phyloP scores from a whole-genome alignment of 2,888 invertebrate genomes.

The Stegana nigrithorax region DNA sequence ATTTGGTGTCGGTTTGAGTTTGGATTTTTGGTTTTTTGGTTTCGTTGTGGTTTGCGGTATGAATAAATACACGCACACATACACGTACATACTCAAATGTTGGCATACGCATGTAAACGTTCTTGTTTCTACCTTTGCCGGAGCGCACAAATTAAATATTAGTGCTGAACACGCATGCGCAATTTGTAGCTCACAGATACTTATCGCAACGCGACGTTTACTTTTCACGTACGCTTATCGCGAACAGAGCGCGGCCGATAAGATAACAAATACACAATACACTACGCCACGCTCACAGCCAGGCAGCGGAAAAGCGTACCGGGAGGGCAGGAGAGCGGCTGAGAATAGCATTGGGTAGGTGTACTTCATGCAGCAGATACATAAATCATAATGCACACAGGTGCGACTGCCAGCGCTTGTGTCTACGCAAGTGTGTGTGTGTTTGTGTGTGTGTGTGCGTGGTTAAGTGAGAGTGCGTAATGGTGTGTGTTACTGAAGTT shows the following conservation, averaged over 20 bases:
- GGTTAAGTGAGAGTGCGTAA: no score
- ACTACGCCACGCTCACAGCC: constrained; percentile 7
- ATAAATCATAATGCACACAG: constrained; percentile 47
- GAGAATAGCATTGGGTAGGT: no score
- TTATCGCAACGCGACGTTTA: constrained; percentile 47
- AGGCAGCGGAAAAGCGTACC: no score
- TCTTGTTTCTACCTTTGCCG: no score
- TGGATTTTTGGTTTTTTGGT: no score
- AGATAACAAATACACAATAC: constrained; percentile 55
- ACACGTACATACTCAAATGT: no score
- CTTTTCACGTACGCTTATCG: constrained; percentile 34
- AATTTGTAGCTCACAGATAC: constrained; percentile 63
- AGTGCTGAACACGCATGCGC: constrained; percentile 63
- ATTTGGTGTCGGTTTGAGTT: no score
- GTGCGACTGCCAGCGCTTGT: neutral
- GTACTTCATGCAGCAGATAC: constrained; percentile 21
- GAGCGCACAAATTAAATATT: constrained; percentile 23
- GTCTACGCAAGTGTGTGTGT: neutral
- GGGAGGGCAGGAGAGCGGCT: no score
- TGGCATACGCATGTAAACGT: no score
- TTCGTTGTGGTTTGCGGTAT: no score
- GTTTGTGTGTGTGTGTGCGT: constrained; percentile 1
- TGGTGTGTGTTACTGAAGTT: no score
- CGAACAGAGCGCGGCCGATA: constrained; percentile 47
- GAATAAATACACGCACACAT: no score